phyloP scores from a whole-genome alignment of 2,113 vertebrate genomes.

The Sander lucioperca region DNA sequence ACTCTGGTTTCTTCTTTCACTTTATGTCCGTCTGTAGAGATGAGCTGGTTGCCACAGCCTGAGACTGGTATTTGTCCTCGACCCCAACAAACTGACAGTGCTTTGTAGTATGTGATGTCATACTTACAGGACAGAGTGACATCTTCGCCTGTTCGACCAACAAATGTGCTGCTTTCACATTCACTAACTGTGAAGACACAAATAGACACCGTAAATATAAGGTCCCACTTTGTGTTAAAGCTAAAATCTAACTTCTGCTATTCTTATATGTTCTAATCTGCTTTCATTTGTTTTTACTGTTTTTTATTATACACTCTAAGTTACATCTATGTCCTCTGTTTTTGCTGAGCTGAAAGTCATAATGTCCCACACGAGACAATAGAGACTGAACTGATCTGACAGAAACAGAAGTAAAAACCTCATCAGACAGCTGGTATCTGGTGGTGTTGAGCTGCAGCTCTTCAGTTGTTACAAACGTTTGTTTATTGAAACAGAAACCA shows the following conservation, averaged over 20 bases:
- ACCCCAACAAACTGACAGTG: not conserved
- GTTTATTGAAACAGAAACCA: not conserved
- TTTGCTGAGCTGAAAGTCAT: not conserved
- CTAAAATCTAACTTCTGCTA: not conserved
- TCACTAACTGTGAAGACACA: slow-evolving; percentile 35
- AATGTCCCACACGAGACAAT: not conserved
- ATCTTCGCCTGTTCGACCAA: not conserved
- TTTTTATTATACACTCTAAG: not conserved
- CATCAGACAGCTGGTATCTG: not conserved
- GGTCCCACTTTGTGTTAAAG: not conserved
- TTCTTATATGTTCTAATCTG: not conserved
- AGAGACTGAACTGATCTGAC: not conserved
- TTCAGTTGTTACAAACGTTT: too few relatives aligned
- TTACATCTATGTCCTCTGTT: too few relatives aligned
- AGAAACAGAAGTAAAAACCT: not conserved
- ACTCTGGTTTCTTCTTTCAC: not conserved
- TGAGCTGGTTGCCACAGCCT: not conserved
- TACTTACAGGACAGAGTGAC: slow-evolving; percentile 54
- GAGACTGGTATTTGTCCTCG: fast-evolving
- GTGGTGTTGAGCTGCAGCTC: too few relatives aligned
- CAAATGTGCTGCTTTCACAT: fast-evolving
- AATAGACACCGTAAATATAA: not conserved
- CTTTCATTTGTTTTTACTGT: not conserved
- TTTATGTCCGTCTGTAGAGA: fast-evolving
- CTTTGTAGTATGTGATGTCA: fast-evolving